A percentile compares a stretch with the other conserved stretches of the same genome.
Conservation (phyloP, 2,113 vertebrate species). For the Pelecanus crispus region DNA sequence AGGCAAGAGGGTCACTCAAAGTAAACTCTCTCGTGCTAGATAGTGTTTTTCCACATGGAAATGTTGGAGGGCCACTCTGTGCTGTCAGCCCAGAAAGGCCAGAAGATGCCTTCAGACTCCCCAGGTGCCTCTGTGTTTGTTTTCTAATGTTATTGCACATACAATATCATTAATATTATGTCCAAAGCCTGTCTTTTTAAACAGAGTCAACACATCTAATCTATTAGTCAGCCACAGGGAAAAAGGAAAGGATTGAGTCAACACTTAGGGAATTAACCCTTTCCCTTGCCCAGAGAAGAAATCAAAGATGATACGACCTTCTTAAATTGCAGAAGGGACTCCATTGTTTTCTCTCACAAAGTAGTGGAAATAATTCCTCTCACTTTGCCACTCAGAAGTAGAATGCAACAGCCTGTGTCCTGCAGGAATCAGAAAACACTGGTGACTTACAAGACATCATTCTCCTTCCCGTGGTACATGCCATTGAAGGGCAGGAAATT, state of each 20-base stretch:
- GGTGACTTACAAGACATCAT: background rate
- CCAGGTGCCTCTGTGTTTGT: slow-evolving; percentile 40
- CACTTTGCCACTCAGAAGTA: background rate
- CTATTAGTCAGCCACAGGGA: slow-evolving; percentile 18
- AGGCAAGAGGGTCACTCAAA: slow-evolving; percentile 50
- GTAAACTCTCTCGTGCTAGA: background rate
- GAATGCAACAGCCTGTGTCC: background rate
- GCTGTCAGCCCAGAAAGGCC: background rate
- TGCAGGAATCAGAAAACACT: background rate
- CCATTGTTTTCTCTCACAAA: background rate
- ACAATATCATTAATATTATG: slow-evolving; percentile 28
- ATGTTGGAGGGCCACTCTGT: background rate
- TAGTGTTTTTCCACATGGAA: slow-evolving; percentile 23
- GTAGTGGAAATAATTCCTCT: background rate
- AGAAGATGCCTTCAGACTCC: slow-evolving; percentile 46
- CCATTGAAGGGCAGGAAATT: background rate
- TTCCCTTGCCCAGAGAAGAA: background rate
- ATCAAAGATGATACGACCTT: background rate
- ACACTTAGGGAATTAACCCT: slow-evolving; percentile 38
- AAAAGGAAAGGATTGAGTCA: slow-evolving; percentile 26
- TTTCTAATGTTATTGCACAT: slow-evolving; percentile 10
- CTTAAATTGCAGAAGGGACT: background rate
- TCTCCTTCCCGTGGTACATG: background rate
- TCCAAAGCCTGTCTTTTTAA: slow-evolving; percentile 15
- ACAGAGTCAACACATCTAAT: background rate